These are phyloP conservation scores for Psilopsiagon aurifrons DNA, from an alignment of 2,113 vertebrate genomes.

Conservation along the genomic window DNA sequence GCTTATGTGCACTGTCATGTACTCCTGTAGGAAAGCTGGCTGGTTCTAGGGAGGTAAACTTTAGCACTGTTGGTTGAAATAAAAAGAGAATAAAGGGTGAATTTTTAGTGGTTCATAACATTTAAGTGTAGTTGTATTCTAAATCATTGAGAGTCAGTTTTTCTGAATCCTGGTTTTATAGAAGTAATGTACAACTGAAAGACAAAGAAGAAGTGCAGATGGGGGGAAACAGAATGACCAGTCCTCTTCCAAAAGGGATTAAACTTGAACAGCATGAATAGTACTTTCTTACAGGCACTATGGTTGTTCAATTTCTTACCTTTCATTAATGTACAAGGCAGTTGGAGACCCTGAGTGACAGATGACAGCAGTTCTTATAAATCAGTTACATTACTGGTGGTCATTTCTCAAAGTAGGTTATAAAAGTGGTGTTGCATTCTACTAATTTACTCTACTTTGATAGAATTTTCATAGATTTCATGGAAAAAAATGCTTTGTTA, in stretches of 20 bases:
- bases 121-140: not conserved
- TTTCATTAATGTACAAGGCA: not conserved
- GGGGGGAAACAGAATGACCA: not conserved
- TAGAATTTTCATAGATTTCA: not conserved
- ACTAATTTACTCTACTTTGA: not conserved
- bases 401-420: not conserved
- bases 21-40: not conserved
- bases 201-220: not conserved
- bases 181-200: not conserved
- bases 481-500: not conserved
- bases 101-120: not conserved
- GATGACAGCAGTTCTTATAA: not conserved
- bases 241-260: not conserved
- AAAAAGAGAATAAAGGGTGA: not conserved
- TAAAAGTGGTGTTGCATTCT: not conserved
- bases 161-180: not conserved
- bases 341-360: not conserved
- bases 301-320: not conserved
- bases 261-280: not conserved
- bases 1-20: not conserved
- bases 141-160: not conserved
- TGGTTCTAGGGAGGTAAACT: not conserved
- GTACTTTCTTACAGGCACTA: not conserved
- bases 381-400: not conserved
- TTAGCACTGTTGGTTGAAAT: not conserved